A percentile compares a stretch with the other conserved stretches of the same genome.
Evolutionary conservation across 92 coral and sea anemone genomes (phyloP).

Genomic region (Porites evermanni): DNA sequence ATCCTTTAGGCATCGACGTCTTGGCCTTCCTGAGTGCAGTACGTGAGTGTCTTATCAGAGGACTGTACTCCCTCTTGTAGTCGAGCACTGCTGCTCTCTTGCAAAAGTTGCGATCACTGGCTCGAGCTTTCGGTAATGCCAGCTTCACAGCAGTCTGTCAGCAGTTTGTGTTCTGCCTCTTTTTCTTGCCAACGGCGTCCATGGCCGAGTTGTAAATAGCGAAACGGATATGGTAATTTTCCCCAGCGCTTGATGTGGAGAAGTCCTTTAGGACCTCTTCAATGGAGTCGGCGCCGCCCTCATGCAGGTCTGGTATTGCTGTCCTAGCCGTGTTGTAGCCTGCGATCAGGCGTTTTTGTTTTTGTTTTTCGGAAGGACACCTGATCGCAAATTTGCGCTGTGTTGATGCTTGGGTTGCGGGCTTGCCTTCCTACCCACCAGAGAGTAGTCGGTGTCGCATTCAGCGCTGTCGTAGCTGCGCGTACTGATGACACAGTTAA

Average conservation of each 20-base stretch:
- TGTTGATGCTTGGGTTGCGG: slow-evolving; percentile 14
- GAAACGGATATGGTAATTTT: slow-evolving; percentile 25
- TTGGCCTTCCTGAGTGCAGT: slow-evolving; percentile 20
- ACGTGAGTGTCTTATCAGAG: slow-evolving; percentile 28
- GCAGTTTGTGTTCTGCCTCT: slow-evolving; percentile 47
- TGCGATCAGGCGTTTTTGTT: not conserved
- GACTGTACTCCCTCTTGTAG: slow-evolving; percentile 26
- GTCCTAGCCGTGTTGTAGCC: slow-evolving; percentile 6
- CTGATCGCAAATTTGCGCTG: too few relatives aligned
- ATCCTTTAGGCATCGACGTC: not conserved
- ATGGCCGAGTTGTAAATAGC: slow-evolving; percentile 30
- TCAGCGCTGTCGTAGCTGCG: slow-evolving; percentile 39
- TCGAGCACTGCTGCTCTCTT: not conserved
- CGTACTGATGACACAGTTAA: slow-evolving; percentile 27
- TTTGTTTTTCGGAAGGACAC: too few relatives aligned
- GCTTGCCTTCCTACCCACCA: slow-evolving; percentile 40
- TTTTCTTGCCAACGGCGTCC: slow-evolving; percentile 47
- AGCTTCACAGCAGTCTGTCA: slow-evolving; percentile 15
- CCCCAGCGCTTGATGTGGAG: slow-evolving; percentile 24
- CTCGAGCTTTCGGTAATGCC: slow-evolving; percentile 29
- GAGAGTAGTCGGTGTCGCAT: slow-evolving; percentile 55
- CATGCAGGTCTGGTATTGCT: slow-evolving; percentile 15
- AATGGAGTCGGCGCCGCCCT: slow-evolving; percentile 17
- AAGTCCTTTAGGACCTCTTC: slow-evolving; percentile 35
- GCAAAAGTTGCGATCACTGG: slow-evolving; percentile 37